These are phyloP conservation scores for Jaculus jaculus DNA, from an alignment of 2,113 vertebrate species.

Conservation along the genomic window DNA sequence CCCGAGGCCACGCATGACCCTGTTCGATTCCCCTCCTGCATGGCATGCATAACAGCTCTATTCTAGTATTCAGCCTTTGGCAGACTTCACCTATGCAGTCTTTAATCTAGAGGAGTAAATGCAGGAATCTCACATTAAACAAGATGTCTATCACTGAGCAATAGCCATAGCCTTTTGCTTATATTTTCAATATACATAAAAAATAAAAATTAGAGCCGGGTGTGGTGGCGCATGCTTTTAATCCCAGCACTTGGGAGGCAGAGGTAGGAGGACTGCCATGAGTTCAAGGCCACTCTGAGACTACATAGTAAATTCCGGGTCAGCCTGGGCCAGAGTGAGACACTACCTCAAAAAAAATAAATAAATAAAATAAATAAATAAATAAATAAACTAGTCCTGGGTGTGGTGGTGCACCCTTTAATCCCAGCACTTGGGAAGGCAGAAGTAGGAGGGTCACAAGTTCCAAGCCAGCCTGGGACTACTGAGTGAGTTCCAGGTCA, in stretches of 20 bases:
- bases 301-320: too few relatives aligned
- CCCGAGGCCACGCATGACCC: not conserved
- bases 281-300: not conserved
- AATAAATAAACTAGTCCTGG: too few relatives aligned
- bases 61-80: not conserved
- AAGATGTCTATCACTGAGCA: not conserved
- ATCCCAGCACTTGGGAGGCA: not conserved
- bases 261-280: not conserved
- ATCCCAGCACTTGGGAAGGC: not conserved
- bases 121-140: not conserved
- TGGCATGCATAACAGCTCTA: too few relatives aligned
- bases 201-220: too few relatives aligned
- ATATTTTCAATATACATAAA: not conserved
- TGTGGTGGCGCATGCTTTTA: not conserved
- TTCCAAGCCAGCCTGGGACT: not conserved
- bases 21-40: not conserved
- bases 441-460: not conserved
- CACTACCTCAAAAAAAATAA: not conserved
- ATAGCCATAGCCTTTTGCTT: not conserved
- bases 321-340: not conserved
- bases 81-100: not conserved
- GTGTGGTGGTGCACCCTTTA: not conserved
- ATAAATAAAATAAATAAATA: too few relatives aligned
- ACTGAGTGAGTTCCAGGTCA: too few relatives aligned
- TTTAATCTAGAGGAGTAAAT: not conserved